Base-by-base conservation (phyloP, 92 coral and sea anemone species). In the Porites evermanni region DNA sequence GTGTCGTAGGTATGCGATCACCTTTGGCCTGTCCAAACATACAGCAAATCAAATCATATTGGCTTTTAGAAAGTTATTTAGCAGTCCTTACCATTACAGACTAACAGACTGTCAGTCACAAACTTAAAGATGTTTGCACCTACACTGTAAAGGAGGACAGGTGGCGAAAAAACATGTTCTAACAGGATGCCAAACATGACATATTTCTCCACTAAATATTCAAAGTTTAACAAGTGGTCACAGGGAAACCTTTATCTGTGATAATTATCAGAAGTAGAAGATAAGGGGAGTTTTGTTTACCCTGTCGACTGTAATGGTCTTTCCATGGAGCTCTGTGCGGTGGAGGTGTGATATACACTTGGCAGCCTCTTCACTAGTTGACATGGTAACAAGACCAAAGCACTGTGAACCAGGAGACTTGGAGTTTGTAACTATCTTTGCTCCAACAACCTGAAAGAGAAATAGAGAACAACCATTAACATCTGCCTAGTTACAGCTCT, bases 331-430 rank as follows among this genome's bases (percentile, higher is more conserved):
- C 74, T 97, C 99, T 60, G 99, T 97, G 52, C 99, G 91, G 71
- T 97, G 99, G 12, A 97, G 95, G 85, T 97, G 99, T 2, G 96
- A 94, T 63, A 97, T 97, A 82, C 99, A 97, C 88, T 97, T 97
- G 77, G 99, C 99, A 17, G 99, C 98, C 77, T 97, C 99, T 72
- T 97, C 99, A 85, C 99, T 97, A 61, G 99, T 97, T 88, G 99
- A 94, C 99, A 97, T 97, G 94, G 99, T 97, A 88, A 97, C 99
- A 71, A 97, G 95, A 61, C 99, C 99, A 97, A 97, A 97, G 78
- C 99, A 97, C 88, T 97, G 99, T 16, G 98, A 97, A 23, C 99
- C 99, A 75, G 99, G 99, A 1, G 99, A 94, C 86, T 97, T 97
- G n/a, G 99, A 97, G 83, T 97, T 97, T 53, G 99, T 97, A 8